A percentile compares a stretch with the other conserved stretches of the same genome.
phyloP scores from a whole-genome alignment of 2,797 vertebrate species.

The Varecia variegata region DNA sequence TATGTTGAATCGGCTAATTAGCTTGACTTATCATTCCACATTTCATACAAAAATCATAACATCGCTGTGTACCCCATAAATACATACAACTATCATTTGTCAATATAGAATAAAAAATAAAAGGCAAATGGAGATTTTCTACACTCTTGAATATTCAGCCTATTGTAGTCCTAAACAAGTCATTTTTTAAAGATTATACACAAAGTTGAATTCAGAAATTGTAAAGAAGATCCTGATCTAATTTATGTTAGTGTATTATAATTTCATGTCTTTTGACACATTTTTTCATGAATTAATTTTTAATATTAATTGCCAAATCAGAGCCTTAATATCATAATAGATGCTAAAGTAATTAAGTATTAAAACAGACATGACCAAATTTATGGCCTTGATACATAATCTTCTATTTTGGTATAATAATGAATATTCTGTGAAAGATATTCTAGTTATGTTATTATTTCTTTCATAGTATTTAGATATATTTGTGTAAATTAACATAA shows the following conservation, averaged over 20 bases:
- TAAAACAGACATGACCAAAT: not conserved
- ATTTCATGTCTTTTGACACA: not conserved
- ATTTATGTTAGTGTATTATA: not conserved
- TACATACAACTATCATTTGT: not conserved
- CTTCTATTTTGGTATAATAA: not conserved
- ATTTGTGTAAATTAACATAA: not conserved
- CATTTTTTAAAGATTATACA: not conserved
- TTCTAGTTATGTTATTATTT: not conserved
- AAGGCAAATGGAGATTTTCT: not conserved
- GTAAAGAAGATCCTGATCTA: not conserved
- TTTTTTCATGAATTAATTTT: not conserved
- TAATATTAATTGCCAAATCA: not conserved
- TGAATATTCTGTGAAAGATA: not conserved
- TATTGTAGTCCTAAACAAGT: not conserved
- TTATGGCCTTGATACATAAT: not conserved
- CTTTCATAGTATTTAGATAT: not conserved
- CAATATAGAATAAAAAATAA: not conserved
- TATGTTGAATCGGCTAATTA: not conserved
- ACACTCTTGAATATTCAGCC: not conserved
- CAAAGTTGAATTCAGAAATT: not conserved
- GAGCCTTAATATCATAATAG: not conserved
- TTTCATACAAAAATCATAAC: not conserved
- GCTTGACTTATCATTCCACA: not conserved
- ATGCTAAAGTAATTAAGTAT: not conserved
- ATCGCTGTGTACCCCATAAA: not conserved